These are phyloP conservation scores for Varanus komodoensis DNA, from an alignment of 2,113 vertebrate species.

Conservation along the genomic window DNA sequence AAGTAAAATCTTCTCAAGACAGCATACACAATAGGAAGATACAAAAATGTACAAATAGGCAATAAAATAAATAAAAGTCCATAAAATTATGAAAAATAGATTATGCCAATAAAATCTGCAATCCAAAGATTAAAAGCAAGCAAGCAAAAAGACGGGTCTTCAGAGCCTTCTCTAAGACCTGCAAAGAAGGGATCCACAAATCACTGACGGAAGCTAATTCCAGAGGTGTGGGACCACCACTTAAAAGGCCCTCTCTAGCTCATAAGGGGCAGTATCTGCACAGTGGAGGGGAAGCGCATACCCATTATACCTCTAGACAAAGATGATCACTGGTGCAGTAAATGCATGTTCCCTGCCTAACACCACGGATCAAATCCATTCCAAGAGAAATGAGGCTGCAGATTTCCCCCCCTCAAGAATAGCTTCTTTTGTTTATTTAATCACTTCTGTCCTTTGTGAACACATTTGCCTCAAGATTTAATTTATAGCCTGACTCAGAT, in stretches of 20 bases:
- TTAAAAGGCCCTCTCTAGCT: background rate
- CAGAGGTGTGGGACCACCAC: background rate
- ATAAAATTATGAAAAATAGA: no score
- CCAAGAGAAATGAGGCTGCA: background rate
- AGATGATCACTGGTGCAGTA: background rate
- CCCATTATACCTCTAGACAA: background rate
- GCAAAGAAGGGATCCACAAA: no score
- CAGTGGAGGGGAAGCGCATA: background rate
- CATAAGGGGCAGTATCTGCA: background rate
- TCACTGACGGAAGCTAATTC: no score
- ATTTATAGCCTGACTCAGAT: constrained; percentile 38
- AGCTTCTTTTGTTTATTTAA: background rate
- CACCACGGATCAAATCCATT: background rate
- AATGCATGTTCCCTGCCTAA: background rate
- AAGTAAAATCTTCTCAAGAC: no score
- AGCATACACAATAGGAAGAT: no score
- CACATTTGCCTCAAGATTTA: background rate
- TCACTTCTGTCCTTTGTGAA: background rate
- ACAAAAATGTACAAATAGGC: no score
- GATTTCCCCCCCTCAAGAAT: background rate
- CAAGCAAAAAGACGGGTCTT: no score
- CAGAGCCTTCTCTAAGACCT: no score
- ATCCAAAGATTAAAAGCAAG: no score
- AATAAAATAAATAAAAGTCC: no score
- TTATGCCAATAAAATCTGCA: no score